Conservation (phyloP, 2,113 vertebrate genomes). For the Daubentonia madagascariensis region DNA sequence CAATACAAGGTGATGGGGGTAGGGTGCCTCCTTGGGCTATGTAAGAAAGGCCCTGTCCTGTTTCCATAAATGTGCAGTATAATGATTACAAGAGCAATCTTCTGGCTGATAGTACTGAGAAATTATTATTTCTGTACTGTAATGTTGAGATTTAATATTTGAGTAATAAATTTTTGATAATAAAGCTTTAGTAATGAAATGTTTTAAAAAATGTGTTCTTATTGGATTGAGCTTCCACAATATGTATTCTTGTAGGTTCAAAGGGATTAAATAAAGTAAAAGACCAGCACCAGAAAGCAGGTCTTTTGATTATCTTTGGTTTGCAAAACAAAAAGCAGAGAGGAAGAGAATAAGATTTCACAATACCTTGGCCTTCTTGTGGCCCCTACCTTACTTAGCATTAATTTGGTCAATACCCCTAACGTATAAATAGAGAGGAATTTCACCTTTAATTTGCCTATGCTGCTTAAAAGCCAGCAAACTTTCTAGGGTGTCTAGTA, state of each 20-base stretch:
- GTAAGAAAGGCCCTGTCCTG: not conserved
- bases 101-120: not conserved
- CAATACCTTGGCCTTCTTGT: not conserved
- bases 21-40: not conserved
- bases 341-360: not conserved
- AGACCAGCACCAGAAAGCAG: not conserved
- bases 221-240: not conserved
- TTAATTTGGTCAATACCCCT: not conserved
- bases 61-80: not conserved
- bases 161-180: not conserved
- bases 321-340: not conserved
- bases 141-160: not conserved
- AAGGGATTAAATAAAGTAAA: not conserved
- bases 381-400: not conserved
- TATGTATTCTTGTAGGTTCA: not conserved
- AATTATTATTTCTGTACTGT: not conserved
- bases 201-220: not conserved
- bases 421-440: not conserved
- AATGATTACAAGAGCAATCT: not conserved
- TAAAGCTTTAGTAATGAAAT: slow-evolving; percentile 1
- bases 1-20: not conserved
- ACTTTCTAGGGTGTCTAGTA: not conserved
- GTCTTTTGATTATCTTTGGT: not conserved
- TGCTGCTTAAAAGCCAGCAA: not conserved
- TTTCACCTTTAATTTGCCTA: not conserved